Evolutionary conservation across 2,888 invertebrate species (phyloP), one percentile per base, ranked within the genome.

Genomic region (Spicauda simplicius): DNA sequence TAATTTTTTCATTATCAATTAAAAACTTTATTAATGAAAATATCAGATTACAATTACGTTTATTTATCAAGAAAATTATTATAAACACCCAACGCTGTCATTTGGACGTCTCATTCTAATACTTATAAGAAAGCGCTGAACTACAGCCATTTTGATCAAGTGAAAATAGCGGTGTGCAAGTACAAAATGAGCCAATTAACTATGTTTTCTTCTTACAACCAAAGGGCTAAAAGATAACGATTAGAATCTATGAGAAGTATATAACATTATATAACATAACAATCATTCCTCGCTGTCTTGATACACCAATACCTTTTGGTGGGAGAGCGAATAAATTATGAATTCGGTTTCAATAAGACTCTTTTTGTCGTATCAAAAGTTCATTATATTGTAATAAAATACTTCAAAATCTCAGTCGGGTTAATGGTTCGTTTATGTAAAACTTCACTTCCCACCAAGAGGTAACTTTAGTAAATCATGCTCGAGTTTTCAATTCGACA

Each of bases 361-460:
- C 5, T 12, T 41, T 25, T 25, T n/a, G 37, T 14, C 14, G 41
- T 41, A 41, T 41, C 41, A 41, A 41, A 41, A 14, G 25, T 41
- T 41, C 41, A 41, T 14, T 14, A 41, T 41, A 41, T 41, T 14
- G 14, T 41, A 10, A 41, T 33, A 41, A 41, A 41, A 41, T 41
- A 41, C 41, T 41, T 41, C 41, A 41, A 41, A 41, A 41, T 41
- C 12, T 41, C 41, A 41, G 41, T 41, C 41, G 14, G 41, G 12
- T 41, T 41, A 41, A 41, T 41, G 64, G 53, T 59, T 59, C 19
- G 12, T 58, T 58, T 58, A 20, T 14, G 41, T 58, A 41, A 58
- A 45, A 37, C 37, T 37, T 37, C 37, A 8, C 37, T 37, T 37
- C 12, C 37, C 37, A 37, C 37, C 12, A 37, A 11, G 10, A 37